Evolutionary conservation across 2,888 invertebrate species (phyloP).

Genomic region (Tetrapedia diversipes): DNA sequence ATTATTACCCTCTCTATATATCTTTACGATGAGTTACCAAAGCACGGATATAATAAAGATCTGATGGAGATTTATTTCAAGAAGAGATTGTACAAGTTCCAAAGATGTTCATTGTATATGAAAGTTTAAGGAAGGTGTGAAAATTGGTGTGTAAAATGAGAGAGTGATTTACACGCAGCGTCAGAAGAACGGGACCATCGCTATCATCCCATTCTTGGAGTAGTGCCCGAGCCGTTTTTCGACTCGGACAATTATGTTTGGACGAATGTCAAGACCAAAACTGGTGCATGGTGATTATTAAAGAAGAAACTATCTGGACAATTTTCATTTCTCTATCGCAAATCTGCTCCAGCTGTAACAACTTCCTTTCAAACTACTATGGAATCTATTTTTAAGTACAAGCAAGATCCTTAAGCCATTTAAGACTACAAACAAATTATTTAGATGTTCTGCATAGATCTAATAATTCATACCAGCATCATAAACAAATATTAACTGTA

Average conservation of each 20-base stretch:
- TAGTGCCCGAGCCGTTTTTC: constrained; percentile 28
- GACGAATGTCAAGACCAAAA: constrained; percentile 54
- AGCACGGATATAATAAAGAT: no score
- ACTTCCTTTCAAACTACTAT: neutral
- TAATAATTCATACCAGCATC: no score
- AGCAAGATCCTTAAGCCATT: no score
- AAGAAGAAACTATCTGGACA: neutral
- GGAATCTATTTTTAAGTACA: neutral
- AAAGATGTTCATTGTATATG: neutral
- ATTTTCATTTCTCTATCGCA: neutral
- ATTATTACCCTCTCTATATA: no score
- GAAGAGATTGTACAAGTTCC: no score
- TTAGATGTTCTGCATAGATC: neutral
- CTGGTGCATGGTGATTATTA: constrained; percentile 28
- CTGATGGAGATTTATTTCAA: no score
- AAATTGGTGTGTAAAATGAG: neutral
- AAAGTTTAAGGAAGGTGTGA: neutral
- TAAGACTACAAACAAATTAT: no score
- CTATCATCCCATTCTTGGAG: constrained; percentile 47
- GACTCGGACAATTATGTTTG: constrained; percentile 32
- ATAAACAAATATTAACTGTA: no score
- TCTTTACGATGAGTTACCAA: no score
- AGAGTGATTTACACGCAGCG: neutral
- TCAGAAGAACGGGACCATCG: constrained; percentile 8
- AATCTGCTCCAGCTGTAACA: neutral